phyloP scores from a whole-genome alignment of 1,140 invertebrate species.

The Rhysida immarginata region DNA sequence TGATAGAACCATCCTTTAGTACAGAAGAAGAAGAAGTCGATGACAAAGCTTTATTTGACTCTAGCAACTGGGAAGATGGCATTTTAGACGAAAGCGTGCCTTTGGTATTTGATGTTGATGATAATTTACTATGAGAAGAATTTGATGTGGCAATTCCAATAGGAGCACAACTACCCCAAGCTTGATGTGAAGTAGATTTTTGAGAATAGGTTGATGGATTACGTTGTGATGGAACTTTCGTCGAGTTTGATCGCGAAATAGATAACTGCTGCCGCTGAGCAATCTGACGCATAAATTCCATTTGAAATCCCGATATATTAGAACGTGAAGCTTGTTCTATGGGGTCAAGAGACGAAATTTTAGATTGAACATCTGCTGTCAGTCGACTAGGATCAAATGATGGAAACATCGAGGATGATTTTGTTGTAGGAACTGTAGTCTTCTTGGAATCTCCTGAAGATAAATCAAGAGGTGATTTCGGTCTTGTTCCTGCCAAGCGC shows the following conservation, averaged over 20 bases:
- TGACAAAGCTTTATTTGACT: no score
- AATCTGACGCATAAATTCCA: slow-evolving; percentile 1
- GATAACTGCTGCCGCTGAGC: neutral
- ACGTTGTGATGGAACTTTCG: neutral
- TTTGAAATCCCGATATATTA: neutral
- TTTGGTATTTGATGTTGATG: no score
- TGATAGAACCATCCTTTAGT: no score
- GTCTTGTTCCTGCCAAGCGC: neutral
- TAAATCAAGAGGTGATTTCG: neutral
- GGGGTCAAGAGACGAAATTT: neutral
- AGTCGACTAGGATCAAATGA: slow-evolving; percentile 6
- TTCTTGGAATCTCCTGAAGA: neutral
- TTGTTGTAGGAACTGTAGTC: neutral
- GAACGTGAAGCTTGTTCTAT: neutral
- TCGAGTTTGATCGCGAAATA: no score
- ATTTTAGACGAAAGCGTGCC: no score
- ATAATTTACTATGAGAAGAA: no score
- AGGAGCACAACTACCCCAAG: neutral
- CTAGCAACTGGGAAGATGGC: no score
- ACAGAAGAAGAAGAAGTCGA: no score
- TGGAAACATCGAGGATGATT: neutral
- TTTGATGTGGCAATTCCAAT: no score
- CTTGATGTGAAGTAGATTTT: neutral
- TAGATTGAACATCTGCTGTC: slow-evolving; percentile 4
- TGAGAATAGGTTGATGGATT: neutral